A percentile compares a stretch with the other conserved stretches of the same genome.
Conservation (phyloP, 2,113 vertebrate genomes). For the Silurus asotus region DNA sequence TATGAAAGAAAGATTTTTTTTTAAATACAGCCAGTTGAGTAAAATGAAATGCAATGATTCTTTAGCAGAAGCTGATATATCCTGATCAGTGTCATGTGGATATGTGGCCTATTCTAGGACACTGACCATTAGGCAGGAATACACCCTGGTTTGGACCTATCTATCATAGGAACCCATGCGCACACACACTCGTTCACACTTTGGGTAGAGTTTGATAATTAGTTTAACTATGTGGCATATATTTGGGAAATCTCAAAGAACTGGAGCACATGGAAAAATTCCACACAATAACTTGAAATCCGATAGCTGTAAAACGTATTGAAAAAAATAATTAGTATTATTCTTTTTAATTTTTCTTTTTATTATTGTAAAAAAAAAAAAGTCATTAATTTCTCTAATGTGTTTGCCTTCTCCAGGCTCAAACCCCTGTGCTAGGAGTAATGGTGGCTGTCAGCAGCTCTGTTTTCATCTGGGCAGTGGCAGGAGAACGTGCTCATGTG, state of each 20-base stretch:
- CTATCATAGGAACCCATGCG: not conserved
- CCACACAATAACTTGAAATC: not conserved
- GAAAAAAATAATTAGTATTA: not conserved
- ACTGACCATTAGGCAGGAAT: no score
- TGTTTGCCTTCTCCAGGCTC: slow-evolving; percentile 73
- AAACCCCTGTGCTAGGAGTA: slow-evolving; percentile 87
- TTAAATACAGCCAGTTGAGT: not conserved
- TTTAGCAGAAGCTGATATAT: not conserved
- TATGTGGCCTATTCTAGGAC: not conserved
- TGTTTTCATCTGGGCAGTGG: slow-evolving; percentile 89
- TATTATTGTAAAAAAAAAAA: not conserved
- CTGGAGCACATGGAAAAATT: not conserved
- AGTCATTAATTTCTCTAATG: not conserved
- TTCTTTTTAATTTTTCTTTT: not conserved
- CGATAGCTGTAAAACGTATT: not conserved
- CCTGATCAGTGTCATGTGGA: not conserved
- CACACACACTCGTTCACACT: not conserved
- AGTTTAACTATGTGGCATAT: not conserved
- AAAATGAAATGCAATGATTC: no score
- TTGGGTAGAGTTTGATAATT: not conserved
- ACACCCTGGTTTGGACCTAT: not conserved
- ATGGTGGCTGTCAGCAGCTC: slow-evolving; percentile 93
- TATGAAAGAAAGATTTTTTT: not conserved
- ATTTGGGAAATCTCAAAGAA: not conserved
- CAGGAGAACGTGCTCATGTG: slow-evolving; percentile 87